Evolutionary conservation across 2,888 invertebrate genomes (phyloP), one percentile per base, ranked within the genome.

Genomic region (Exocentrus adspersus): DNA sequence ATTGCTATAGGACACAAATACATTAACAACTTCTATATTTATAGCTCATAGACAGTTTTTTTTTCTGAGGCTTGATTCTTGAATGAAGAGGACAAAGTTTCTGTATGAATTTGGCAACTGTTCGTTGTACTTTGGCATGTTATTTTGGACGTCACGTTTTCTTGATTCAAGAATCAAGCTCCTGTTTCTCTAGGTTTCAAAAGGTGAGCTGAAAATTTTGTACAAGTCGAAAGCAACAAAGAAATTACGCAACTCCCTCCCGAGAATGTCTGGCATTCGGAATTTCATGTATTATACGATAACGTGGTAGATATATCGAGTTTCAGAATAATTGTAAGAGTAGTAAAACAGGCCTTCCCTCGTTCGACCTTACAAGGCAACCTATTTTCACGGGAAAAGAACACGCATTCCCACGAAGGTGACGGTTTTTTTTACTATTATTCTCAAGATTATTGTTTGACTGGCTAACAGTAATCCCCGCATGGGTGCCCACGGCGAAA

Each of bases 351-450:
- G 68, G 64, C 70, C 69, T 72, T 71, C 70, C 69, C 71, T 71
- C 67, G 30, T n/a, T 62, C 73, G 73, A 68, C 74, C 74, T 74
- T 74, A 73, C 73, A 74, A 74, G 74, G 73, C 71, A 73, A 70
- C 74, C 73, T 56, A 70, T 71, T 74, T 74, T 70, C 72, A 74
- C 73, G 71, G 71, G 72, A 73, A 73, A 65, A 62, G 67, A 70
- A 61, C 73, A 71, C 45, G 46, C 32, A 42, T 73, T 73, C 73
- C 69, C 74, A 73, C 74, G 71, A 57, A 65, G 17, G 43, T 66
- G 68, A 70, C 54, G 61, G 41, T 54, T 61, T 59, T 61, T 61
- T n/a, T n/a, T n/a, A n/a, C n/a, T 54, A 54, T 48, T 37, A 37
- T 54, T 54, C 54, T 42, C 62, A 62, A 54, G 57, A 62, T 62